These are phyloP conservation scores for Saccostrea glomerata DNA, from an alignment of 1,140 invertebrate genomes.

Conservation along the genomic window DNA sequence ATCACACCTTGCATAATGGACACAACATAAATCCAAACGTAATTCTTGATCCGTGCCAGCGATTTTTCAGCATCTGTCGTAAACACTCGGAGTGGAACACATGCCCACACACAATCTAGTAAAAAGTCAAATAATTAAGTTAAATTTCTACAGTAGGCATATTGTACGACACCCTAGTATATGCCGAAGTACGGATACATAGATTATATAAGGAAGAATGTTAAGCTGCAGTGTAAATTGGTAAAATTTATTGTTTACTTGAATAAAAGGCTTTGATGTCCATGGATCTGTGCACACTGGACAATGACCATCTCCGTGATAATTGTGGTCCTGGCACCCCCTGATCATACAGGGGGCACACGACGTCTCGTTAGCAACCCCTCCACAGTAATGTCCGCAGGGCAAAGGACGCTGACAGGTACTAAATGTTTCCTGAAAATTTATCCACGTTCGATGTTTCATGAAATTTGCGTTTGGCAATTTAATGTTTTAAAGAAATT, in stretches of 20 bases:
- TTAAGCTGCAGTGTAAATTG: not conserved
- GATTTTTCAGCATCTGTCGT: slow-evolving; percentile 89
- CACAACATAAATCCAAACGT: slow-evolving; percentile 97
- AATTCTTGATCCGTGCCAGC: slow-evolving; percentile 97
- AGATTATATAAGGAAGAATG: no score
- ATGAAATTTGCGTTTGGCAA: not conserved
- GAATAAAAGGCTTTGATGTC: not conserved
- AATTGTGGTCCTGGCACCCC: not conserved
- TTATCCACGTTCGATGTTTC: not conserved
- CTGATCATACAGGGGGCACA: slow-evolving; percentile 90
- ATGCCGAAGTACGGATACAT: no score
- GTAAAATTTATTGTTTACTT: not conserved
- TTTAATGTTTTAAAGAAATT: not conserved
- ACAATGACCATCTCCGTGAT: not conserved
- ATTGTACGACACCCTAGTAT: not conserved
- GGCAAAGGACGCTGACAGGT: slow-evolving; percentile 90
- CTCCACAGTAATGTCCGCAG: slow-evolving; percentile 96
- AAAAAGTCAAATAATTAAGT: slow-evolving; percentile 69
- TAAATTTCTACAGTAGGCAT: no score
- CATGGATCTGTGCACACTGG: not conserved
- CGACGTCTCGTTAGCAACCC: slow-evolving; percentile 88
- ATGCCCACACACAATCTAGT: slow-evolving; percentile 94
- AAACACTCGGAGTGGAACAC: slow-evolving; percentile 97
- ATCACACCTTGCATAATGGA: slow-evolving; percentile 94
- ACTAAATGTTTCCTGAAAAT: slow-evolving; percentile 75